Conservation (phyloP, 2,113 vertebrate species). For the Scartelaos histophorus region DNA sequence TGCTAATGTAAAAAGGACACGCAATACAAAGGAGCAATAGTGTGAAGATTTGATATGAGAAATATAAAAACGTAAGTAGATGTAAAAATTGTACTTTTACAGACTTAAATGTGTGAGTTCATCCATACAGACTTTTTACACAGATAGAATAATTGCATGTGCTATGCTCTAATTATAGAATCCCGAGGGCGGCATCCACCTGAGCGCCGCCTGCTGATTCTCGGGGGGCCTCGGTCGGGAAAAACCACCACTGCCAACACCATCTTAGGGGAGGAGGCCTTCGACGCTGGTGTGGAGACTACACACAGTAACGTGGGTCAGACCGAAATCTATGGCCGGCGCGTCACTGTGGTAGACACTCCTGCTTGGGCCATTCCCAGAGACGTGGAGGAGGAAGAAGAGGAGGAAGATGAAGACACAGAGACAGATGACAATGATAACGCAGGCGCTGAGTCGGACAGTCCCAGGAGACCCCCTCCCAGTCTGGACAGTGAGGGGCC, state of each 20-base stretch:
- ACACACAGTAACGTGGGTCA: slow-evolving; percentile 71
- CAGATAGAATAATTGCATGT: slow-evolving; percentile 3
- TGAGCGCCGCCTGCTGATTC: slow-evolving; percentile 67
- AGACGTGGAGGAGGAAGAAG: slow-evolving; percentile 22
- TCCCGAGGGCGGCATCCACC: slow-evolving; percentile 63
- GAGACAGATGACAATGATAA: slow-evolving; percentile 36
- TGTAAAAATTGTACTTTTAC: background rate
- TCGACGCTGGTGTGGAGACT: slow-evolving; percentile 61
- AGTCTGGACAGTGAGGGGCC: slow-evolving; percentile 72
- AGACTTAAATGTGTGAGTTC: background rate
- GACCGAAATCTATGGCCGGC: slow-evolving; percentile 66
- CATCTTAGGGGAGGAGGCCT: slow-evolving; percentile 71
- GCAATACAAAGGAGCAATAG: background rate
- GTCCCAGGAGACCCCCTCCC: slow-evolving; percentile 15
- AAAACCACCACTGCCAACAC: slow-evolving; percentile 71
- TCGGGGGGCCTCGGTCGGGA: slow-evolving; percentile 64
- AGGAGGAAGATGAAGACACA: slow-evolving; percentile 6
- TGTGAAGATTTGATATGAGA: background rate
- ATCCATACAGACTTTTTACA: background rate
- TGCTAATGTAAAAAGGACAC: background rate
- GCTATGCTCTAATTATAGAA: slow-evolving; percentile 50
- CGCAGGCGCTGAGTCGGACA: slow-evolving; percentile 45
- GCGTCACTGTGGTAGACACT: slow-evolving; percentile 72
- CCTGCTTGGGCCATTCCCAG: slow-evolving; percentile 56
- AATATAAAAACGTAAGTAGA: background rate